Percentiles rank a stretch among this genome's conserved stretches.
These are phyloP conservation scores for Drosophila persimilis DNA, from an alignment of 1,140 invertebrate species.

Conservation along the genomic window DNA sequence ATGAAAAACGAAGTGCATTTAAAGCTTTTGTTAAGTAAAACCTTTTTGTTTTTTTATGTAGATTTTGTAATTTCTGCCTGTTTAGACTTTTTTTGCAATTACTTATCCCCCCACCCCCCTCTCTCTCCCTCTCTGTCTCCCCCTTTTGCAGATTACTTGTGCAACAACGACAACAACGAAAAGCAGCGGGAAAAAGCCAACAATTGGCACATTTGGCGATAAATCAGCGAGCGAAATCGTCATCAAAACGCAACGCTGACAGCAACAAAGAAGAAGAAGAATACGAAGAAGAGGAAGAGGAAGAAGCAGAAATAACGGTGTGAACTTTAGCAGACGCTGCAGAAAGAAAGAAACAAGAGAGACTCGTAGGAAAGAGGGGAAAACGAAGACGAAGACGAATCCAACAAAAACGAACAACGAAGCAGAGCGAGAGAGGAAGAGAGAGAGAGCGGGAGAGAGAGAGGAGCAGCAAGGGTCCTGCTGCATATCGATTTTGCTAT, in stretches of 20 bases:
- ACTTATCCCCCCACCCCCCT: slow-evolving; percentile 3
- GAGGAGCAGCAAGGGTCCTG: neutral
- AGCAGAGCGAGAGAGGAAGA: slow-evolving; percentile 1
- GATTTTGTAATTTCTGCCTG: slow-evolving; percentile 1
- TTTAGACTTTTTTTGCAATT: neutral
- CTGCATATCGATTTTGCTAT: slow-evolving; percentile 39
- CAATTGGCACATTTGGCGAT: slow-evolving; percentile 79
- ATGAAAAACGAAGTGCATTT: no score
- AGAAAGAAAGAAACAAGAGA: slow-evolving; percentile 5
- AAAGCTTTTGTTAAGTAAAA: no score
- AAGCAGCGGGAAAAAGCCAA: slow-evolving; percentile 40
- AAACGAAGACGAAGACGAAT: slow-evolving; percentile 22
- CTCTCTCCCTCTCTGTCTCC: slow-evolving; percentile 9
- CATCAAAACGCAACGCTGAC: no score
- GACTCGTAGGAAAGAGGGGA: slow-evolving; percentile 17
- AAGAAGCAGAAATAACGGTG: slow-evolving; percentile 10
- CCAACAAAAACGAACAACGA: slow-evolving; percentile 41
- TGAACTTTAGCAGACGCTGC: slow-evolving; percentile 45
- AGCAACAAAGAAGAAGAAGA: no score
- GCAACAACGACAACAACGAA: slow-evolving; percentile 64
- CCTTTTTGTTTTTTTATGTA: no score
- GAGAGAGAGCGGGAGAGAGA: neutral
- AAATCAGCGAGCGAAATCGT: slow-evolving; percentile 53
- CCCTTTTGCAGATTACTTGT: slow-evolving; percentile 70
- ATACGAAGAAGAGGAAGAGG: no score